phyloP scores from a whole-genome alignment of 2,113 vertebrate genomes.

The Pelobates fuscus region DNA sequence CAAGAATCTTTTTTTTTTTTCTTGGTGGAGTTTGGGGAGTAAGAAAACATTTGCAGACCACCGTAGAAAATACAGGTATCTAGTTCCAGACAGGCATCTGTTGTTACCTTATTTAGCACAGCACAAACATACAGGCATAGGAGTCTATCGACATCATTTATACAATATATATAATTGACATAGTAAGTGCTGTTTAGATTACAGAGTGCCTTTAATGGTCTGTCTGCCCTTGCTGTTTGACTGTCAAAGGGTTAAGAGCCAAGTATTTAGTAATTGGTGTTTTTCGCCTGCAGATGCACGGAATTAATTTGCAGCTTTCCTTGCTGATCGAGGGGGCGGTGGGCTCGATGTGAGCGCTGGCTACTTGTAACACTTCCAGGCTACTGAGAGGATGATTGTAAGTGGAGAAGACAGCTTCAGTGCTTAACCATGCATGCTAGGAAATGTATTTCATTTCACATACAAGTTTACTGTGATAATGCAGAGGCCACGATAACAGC shows the following conservation, averaged over 20 bases:
- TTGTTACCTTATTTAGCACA: too few relatives aligned
- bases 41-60: too few relatives aligned
- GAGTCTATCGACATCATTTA: too few relatives aligned
- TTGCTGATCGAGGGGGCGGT: neutral
- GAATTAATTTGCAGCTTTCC: neutral
- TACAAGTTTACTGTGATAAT: slow-evolving; percentile 1
- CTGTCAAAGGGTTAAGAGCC: neutral
- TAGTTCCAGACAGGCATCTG: too few relatives aligned
- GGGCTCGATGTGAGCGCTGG: neutral
- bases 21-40: too few relatives aligned
- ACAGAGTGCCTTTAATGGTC: too few relatives aligned
- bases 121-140: too few relatives aligned
- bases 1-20: too few relatives aligned
- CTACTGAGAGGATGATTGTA: neutral
- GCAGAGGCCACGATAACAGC: neutral
- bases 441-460: slow-evolving; percentile 10
- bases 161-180: too few relatives aligned
- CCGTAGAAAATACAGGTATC: too few relatives aligned
- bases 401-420: slow-evolving; percentile 6
- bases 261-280: neutral
- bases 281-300: neutral
- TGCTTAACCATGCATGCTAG: slow-evolving; percentile 15
- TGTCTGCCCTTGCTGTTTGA: too few relatives aligned
- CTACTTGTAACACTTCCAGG: slow-evolving; percentile 7
- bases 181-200: too few relatives aligned